A percentile compares a stretch with the other conserved stretches of the same genome.
Conservation (phyloP, 2,797 vertebrate species). For the Notamacropus eugenii region DNA sequence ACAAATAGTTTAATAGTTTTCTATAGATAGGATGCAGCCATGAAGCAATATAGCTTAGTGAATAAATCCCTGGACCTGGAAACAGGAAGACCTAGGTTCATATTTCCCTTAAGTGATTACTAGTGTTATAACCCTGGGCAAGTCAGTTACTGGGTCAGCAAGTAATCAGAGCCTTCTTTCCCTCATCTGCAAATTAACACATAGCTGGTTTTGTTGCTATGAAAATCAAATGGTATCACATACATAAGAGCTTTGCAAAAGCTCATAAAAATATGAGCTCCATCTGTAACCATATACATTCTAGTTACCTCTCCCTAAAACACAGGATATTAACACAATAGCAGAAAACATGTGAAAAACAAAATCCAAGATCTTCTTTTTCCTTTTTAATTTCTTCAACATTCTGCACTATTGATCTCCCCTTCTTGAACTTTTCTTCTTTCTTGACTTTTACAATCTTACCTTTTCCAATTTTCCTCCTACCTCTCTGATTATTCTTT, state of each 20-base stretch:
- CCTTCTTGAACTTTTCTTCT: slow-evolving; percentile 1
- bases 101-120: not conserved
- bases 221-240: not conserved
- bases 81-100: not conserved
- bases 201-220: not conserved
- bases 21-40: not conserved
- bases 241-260: not conserved
- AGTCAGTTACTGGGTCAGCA: not conserved
- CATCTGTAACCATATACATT: not conserved
- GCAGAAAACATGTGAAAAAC: not conserved
- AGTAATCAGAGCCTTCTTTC: not conserved
- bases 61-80: not conserved
- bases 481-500: not conserved
- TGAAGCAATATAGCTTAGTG: not conserved
- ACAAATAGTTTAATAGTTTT: not conserved
- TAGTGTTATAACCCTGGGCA: not conserved
- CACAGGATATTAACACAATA: not conserved
- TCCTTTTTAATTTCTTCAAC: not conserved
- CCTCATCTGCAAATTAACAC: not conserved
- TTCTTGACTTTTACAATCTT: not conserved
- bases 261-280: not conserved
- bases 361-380: not conserved
- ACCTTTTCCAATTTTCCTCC: not conserved
- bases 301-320: not conserved
- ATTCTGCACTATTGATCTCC: not conserved